Conservation (phyloP, 2,888 invertebrate genomes). For the Zygaena filipendulae region DNA sequence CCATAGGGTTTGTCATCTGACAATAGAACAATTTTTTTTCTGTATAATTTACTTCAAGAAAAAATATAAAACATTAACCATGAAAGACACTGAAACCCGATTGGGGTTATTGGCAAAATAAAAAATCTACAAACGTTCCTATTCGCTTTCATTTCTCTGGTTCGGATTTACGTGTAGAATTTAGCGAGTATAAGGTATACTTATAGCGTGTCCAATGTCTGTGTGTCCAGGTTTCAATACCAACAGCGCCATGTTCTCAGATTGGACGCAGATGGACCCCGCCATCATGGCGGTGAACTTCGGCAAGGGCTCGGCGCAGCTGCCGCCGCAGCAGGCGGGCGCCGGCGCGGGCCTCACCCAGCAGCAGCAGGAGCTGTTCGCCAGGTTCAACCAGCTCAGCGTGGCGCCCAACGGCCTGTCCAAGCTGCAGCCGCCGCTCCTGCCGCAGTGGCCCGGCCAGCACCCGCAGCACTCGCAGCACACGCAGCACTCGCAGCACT, state of each 20-base stretch:
- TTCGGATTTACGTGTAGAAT: no score
- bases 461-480: slow-evolving; percentile 13
- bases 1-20: no score
- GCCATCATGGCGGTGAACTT: slow-evolving; percentile 82
- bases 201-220: neutral
- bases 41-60: no score
- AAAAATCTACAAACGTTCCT: no score
- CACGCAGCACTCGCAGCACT: slow-evolving; percentile 16
- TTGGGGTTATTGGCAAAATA: no score
- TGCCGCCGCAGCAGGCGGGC: slow-evolving; percentile 13
- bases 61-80: neutral
- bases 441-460: slow-evolving; percentile 21
- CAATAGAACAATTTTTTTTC: no score
- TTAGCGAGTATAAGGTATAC: no score
- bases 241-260: slow-evolving; percentile 67
- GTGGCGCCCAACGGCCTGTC: slow-evolving; percentile 27
- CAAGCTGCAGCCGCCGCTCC: slow-evolving; percentile 16
- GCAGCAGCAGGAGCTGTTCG: slow-evolving; percentile 50
- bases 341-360: slow-evolving; percentile 19
- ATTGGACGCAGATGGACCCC: slow-evolving; percentile 94
- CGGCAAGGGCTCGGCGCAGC: slow-evolving; percentile 31
- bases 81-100: neutral
- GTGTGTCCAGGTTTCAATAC: slow-evolving; percentile 37
- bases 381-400: slow-evolving; percentile 46
- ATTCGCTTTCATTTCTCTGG: no score